Evolutionary conservation across 2,113 vertebrate species (phyloP), one percentile per base, ranked within the genome.

Genomic region (Gopherus evgoodei): DNA sequence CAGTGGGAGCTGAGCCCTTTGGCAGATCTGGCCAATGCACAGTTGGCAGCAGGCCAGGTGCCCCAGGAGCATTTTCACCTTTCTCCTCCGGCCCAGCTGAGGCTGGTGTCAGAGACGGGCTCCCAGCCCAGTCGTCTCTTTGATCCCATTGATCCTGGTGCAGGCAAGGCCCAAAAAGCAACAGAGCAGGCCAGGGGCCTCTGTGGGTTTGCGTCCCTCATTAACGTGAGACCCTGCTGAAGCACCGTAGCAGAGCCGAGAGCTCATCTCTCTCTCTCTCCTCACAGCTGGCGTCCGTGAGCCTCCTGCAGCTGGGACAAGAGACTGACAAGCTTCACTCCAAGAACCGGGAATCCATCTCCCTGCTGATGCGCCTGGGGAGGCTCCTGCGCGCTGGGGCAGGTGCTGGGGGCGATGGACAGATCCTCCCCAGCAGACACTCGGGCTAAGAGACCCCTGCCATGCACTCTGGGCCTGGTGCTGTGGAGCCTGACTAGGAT

Each of bases 331-430:
- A 95, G 93, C 42, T 95, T 22, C 98, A 99, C 52, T 95, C 94
- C 85, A 99, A 98, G 97, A 99, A 99, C 97, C 93, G 99, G 85
- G 99, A 99, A 86, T 99, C 99, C 12, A 38, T 99, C 94, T 99
- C 98, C 94, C 97, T 99, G 81, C 98, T 99, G 57, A 98, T 99
- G 88, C 98, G 99, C 94, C 98, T 99, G 99, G 99, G 99, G 98
- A 90, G 98, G n/a, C n/a, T n/a, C n/a, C n/a, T n/a, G n/a, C n/a
- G n/a, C n/a, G n/a, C n/a, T n/a, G n/a, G n/a, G n/a, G 65, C 2
- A 76, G 19, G 35, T 11, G 57, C 4, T 69, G 17, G 6, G 8
- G 24, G 14, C 49, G n/a, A 42, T 16, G 38, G 31, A 8, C 29
- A 59, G 35, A 5, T 90, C 49, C 22, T 38, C 31, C 4, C 42